Evolutionary conservation across 2,797 vertebrate genomes (phyloP).

Genomic region (Muraenolepis orangiensis): DNA sequence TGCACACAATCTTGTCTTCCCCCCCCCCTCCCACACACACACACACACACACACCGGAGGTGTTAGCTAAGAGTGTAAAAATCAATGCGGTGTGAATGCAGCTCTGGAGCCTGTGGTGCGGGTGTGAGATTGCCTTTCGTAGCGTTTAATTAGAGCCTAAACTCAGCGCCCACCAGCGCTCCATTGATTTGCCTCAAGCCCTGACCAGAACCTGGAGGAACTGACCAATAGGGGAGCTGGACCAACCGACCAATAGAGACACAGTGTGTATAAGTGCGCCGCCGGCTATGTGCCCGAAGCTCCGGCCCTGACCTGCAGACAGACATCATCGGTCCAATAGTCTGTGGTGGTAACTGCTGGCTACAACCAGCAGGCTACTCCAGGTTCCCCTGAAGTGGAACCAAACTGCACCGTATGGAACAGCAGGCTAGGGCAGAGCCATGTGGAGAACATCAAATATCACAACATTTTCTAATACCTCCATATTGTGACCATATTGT

Average conservation of each 20-base stretch:
- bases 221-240: conserved; percentile 57
- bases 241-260: no score
- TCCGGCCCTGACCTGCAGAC: no score
- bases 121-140: conserved; percentile 68
- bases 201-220: conserved; percentile 52
- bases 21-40: neutral
- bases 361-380: no score
- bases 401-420: no score
- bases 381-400: no score
- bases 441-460: no score
- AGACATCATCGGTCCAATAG: no score
- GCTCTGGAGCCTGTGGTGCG: conserved; percentile 47
- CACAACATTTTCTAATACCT: no score
- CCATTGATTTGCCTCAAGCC: conserved; percentile 71
- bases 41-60: conserved; percentile 26
- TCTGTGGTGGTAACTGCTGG: no score
- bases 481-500: no score
- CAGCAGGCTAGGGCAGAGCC: no score
- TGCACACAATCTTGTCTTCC: conserved; percentile 15
- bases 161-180: conserved; percentile 54
- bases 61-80: conserved; percentile 70
- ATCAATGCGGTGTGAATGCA: conserved; percentile 62
- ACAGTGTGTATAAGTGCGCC: conserved; percentile 47
- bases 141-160: conserved; percentile 73
- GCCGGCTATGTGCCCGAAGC: conserved; percentile 44